These are phyloP conservation scores for Carapus acus DNA, from an alignment of 2,797 vertebrate species.

Conservation along the genomic window DNA sequence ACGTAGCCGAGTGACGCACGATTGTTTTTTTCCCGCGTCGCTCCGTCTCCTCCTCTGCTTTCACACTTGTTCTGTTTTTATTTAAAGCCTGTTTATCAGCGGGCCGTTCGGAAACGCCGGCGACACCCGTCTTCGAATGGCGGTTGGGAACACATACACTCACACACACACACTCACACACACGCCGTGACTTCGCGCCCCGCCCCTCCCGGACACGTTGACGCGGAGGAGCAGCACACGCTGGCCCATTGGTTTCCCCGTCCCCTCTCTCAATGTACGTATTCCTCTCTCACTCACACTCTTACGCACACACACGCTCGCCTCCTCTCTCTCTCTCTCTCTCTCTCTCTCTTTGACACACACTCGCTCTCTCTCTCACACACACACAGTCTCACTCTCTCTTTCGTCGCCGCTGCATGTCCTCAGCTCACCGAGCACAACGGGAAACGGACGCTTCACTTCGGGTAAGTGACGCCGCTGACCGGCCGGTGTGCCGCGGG, in stretches of 20 bases:
- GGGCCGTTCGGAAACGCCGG: neutral
- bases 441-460: constrained; percentile 13
- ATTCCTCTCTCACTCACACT: neutral
- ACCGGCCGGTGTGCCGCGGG: neutral
- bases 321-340: no score
- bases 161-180: constrained; percentile 2
- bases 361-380: constrained; percentile 5
- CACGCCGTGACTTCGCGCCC: constrained; percentile 24
- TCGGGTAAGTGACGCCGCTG: constrained; percentile 23
- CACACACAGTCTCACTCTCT: no score
- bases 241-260: constrained; percentile 10
- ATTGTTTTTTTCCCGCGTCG: constrained; percentile 15
- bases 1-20: constrained; percentile 9
- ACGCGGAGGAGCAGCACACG: constrained; percentile 61
- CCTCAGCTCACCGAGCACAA: constrained; percentile 21
- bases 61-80: neutral
- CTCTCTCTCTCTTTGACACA: neutral
- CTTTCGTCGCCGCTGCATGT: constrained; percentile 3
- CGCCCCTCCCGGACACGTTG: constrained; percentile 63
- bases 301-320: constrained; percentile 1
- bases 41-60: constrained; percentile 11
- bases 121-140: neutral
- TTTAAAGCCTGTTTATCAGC: constrained; percentile 14
- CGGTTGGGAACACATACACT: neutral
- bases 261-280: neutral